phyloP scores from a whole-genome alignment of 2,888 invertebrate species.

The Leucophenga montana region DNA sequence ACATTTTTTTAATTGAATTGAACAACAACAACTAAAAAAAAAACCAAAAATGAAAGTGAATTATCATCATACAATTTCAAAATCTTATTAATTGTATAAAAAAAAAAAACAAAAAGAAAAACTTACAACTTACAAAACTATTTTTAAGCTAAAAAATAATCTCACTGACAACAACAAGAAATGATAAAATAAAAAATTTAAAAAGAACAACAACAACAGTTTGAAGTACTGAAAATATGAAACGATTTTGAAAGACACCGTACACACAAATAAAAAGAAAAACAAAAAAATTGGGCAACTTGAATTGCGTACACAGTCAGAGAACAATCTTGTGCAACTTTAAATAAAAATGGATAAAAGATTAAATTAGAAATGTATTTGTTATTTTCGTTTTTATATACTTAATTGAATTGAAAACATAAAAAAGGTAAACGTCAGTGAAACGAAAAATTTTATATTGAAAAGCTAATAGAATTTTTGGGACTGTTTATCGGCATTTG shows the following conservation, averaged over 20 bases:
- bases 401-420: too few relatives aligned
- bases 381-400: too few relatives aligned
- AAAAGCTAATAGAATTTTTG: too few relatives aligned
- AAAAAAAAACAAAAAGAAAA: conserved; percentile 1
- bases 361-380: too few relatives aligned
- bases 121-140: neutral
- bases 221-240: too few relatives aligned
- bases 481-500: too few relatives aligned
- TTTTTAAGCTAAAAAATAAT: conserved; percentile 7
- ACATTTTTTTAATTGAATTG: conserved; percentile 16
- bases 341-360: conserved; percentile 1
- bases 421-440: too few relatives aligned
- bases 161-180: neutral
- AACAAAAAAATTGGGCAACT: neutral
- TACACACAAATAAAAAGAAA: too few relatives aligned
- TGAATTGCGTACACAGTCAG: conserved; percentile 12
- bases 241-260: too few relatives aligned
- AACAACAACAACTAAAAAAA: conserved; percentile 19
- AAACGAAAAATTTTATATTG: too few relatives aligned
- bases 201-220: too few relatives aligned
- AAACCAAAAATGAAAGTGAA: neutral
- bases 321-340: conserved; percentile 13
- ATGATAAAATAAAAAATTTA: neutral
- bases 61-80: neutral
- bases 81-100: neutral